A percentile compares a stretch with the other conserved stretches of the same genome.
Conservation (phyloP, 2,113 vertebrate genomes). For the Alectura lathami region DNA sequence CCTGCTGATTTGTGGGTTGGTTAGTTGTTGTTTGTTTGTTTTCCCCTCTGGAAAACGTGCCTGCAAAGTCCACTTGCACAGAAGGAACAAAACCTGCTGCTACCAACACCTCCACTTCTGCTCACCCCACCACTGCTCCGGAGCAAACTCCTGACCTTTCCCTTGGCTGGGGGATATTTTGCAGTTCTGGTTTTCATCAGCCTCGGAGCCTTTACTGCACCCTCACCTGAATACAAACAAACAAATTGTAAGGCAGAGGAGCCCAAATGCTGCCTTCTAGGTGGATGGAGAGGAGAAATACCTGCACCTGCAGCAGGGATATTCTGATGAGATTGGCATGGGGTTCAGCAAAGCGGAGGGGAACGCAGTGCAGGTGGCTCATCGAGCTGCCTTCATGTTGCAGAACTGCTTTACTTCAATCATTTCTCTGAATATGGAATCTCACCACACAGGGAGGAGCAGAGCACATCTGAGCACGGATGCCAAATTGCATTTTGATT, state of each 20-base stretch:
- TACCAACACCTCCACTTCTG: not conserved
- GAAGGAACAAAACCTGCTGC: not conserved
- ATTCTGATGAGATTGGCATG: fast-evolving
- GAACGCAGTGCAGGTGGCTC: not conserved
- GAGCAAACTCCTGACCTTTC: not conserved
- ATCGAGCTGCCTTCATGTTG: not conserved
- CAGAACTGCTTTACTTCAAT: not conserved
- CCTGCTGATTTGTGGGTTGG: not conserved
- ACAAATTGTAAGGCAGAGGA: not conserved
- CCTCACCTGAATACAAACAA: not conserved
- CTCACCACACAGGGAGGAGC: not conserved
- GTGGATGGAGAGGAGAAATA: fast-evolving
- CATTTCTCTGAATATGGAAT: not conserved
- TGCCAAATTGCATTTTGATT: not conserved
- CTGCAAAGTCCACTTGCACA: not conserved
- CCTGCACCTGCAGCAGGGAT: not conserved
- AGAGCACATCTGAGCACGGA: fast-evolving
- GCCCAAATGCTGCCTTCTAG: not conserved
- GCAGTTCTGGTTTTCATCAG: not conserved
- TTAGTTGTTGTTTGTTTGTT: not conserved
- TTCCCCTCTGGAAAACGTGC: not conserved
- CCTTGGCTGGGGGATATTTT: not conserved
- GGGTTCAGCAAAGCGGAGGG: not conserved
- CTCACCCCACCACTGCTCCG: not conserved
- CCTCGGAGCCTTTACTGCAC: not conserved